phyloP scores from a whole-genome alignment of 2,113 vertebrate species.

The Ictalurus furcatus region DNA sequence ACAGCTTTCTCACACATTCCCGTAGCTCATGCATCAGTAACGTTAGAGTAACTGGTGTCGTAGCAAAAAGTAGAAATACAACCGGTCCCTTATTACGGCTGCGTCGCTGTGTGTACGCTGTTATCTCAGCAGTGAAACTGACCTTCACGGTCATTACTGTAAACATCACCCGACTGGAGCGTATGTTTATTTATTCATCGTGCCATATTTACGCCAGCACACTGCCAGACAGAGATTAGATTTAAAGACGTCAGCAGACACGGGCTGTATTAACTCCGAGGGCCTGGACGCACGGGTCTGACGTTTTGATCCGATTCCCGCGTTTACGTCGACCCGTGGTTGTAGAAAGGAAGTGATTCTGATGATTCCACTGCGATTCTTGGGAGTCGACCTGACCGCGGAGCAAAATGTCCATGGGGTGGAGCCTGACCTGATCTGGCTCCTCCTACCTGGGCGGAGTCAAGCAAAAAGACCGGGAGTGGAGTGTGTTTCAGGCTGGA shows the following conservation, averaged over 20 bases:
- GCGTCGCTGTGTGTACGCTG: neutral
- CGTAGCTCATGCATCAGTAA: neutral
- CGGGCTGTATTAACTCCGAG: neutral
- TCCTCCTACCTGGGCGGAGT: neutral
- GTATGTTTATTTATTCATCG: conserved; percentile 33
- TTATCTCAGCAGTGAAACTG: conserved; percentile 19
- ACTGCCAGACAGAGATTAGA: conserved; percentile 33
- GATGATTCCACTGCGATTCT: neutral
- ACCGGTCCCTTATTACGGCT: neutral
- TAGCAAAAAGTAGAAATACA: neutral
- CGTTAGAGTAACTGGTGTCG: neutral
- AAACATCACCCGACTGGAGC: conserved; percentile 30
- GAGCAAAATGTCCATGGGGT: neutral
- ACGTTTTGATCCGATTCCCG: neutral
- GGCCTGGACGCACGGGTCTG: neutral
- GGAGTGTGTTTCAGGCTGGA: neutral
- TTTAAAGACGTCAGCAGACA: conserved; percentile 14
- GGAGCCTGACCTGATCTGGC: neutral
- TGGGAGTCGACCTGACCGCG: neutral
- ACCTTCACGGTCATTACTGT: conserved; percentile 46
- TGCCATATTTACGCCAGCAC: conserved; percentile 40
- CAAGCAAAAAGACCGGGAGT: neutral
- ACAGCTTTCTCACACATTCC: neutral
- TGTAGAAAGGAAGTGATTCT: neutral
- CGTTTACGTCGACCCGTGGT: neutral